phyloP scores from a whole-genome alignment of 2,888 invertebrate genomes.

The Drosophila multiciliata region DNA sequence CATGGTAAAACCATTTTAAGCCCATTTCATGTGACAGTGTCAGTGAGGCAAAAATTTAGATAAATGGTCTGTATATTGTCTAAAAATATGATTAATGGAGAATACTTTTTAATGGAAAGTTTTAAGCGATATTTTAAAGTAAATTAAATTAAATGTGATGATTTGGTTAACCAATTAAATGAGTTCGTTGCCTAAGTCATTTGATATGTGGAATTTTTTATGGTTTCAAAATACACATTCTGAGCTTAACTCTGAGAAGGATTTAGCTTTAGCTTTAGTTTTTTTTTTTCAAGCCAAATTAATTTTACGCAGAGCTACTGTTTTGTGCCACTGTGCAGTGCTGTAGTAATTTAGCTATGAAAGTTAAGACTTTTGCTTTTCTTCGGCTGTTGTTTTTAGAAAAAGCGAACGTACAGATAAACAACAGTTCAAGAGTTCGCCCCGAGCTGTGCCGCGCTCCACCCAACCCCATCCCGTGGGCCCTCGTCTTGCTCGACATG shows the following conservation, averaged over 20 bases:
- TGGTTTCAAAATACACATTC: neutral
- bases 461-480: neutral
- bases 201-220: constrained; percentile 1
- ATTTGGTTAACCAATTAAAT: neutral
- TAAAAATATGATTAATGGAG: neutral
- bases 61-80: neutral
- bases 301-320: neutral
- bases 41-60: constrained; percentile 46
- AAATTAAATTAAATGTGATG: neutral
- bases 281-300: neutral
- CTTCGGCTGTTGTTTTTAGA: constrained; percentile 63
- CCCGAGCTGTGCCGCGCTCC: constrained; percentile 20
- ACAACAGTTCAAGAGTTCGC: constrained; percentile 73
- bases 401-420: constrained; percentile 66
- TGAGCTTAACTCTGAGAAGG: neutral
- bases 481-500: constrained; percentile 32
- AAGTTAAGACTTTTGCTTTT: constrained; percentile 71
- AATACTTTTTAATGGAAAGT: constrained; percentile 2
- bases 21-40: constrained; percentile 69
- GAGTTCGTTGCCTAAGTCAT: constrained; percentile 11
- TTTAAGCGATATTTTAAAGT: neutral
- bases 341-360: constrained; percentile 45
- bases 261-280: neutral
- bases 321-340: constrained; percentile 49
- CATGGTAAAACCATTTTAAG: constrained; percentile 75